Evolutionary conservation across 1,140 invertebrate genomes (phyloP).

Genomic region (Apocrypta bakeri): DNA sequence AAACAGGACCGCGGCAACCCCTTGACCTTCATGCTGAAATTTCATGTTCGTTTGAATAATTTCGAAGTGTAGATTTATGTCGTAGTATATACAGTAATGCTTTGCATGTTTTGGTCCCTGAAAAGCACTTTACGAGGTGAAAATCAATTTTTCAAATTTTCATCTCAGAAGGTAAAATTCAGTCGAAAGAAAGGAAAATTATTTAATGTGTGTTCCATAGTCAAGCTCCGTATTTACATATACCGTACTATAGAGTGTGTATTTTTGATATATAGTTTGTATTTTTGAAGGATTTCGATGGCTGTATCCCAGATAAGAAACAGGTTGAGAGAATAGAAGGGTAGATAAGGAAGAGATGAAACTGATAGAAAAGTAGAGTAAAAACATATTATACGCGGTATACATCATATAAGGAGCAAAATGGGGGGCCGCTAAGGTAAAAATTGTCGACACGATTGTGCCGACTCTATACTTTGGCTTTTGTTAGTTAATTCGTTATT

Average conservation of each 20-base stretch:
- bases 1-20: neutral
- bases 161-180: neutral
- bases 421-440: conserved; percentile 21
- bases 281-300: neutral
- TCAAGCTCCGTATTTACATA: neutral
- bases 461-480: conserved; percentile 13
- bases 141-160: neutral
- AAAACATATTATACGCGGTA: neutral
- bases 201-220: neutral
- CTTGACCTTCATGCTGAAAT: neutral
- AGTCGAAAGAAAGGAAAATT: neutral
- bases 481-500: conserved; percentile 34
- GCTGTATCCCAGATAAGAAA: too few relatives aligned
- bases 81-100: neutral
- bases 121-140: neutral
- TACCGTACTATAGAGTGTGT: neutral
- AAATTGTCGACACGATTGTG: conserved; percentile 24
- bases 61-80: neutral
- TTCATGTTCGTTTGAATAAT: neutral
- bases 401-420: conserved; percentile 6
- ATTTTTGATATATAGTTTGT: neutral
- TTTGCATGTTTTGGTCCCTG: neutral
- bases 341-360: neutral
- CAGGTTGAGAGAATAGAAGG: neutral
- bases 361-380: too few relatives aligned